phyloP scores from a whole-genome alignment of 2,888 invertebrate genomes.

The Orthosia gothica region DNA sequence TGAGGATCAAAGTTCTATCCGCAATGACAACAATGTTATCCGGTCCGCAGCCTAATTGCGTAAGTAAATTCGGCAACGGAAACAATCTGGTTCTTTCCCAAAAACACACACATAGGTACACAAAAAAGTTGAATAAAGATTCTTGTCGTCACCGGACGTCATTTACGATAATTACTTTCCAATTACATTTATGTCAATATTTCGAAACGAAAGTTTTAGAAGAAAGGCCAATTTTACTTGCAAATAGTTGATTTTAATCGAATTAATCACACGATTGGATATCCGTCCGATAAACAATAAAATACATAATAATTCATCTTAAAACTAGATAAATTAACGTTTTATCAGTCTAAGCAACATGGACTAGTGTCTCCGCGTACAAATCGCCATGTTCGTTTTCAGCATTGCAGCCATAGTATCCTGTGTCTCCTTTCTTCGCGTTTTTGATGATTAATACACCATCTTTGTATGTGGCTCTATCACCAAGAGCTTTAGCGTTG shows the following conservation, averaged over 20 bases:
- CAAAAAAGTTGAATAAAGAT: too few relatives aligned
- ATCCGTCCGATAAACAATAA: background rate
- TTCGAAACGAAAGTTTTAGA: too few relatives aligned
- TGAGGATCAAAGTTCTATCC: too few relatives aligned
- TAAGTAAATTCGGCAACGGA: too few relatives aligned
- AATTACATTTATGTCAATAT: too few relatives aligned
- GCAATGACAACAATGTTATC: too few relatives aligned
- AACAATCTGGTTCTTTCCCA: too few relatives aligned
- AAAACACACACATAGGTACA: too few relatives aligned
- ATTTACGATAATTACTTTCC: too few relatives aligned
- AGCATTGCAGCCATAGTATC: conserved; percentile 84
- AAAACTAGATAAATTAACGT: conserved; percentile 25
- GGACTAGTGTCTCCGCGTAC: conserved; percentile 75
- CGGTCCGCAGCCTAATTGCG: too few relatives aligned
- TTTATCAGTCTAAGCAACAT: conserved; percentile 52
- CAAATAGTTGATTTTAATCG: conserved; percentile 22
- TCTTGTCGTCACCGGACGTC: too few relatives aligned
- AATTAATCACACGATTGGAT: conserved; percentile 1
- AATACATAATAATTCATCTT: conserved; percentile 14
- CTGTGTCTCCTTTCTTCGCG: conserved; percentile 75
- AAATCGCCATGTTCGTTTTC: conserved; percentile 76
- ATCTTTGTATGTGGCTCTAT: conserved; percentile 62
- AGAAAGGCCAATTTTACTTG: background rate
- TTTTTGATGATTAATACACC: conserved; percentile 78
- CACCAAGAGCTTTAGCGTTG: conserved; percentile 75